Conservation (phyloP, 2,113 vertebrate species). For the Macrotus californicus region DNA sequence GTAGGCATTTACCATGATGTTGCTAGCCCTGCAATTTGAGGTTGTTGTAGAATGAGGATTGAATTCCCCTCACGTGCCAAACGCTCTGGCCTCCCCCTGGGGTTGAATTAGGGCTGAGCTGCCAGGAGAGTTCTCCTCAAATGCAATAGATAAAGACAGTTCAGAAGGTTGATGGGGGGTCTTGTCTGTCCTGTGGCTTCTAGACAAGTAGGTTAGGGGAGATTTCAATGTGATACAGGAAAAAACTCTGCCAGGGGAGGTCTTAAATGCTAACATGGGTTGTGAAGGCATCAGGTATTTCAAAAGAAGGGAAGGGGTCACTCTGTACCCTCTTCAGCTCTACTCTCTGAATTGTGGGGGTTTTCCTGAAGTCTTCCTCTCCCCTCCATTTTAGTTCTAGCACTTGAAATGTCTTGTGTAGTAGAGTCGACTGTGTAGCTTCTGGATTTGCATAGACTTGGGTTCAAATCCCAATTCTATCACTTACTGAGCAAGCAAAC, state of each 20-base stretch:
- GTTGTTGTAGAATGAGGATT: not conserved
- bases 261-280: not conserved
- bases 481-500: not conserved
- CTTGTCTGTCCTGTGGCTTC: not conserved
- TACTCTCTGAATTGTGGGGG: not conserved
- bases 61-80: not conserved
- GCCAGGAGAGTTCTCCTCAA: not conserved
- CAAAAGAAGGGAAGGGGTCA: not conserved
- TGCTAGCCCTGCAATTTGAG: not conserved
- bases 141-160: not conserved
- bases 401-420: not conserved
- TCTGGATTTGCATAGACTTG: not conserved
- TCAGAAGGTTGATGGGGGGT: not conserved
- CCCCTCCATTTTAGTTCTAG: not conserved
- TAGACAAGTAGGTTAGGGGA: not conserved
- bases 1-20: not conserved
- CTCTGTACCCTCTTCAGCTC: not conserved
- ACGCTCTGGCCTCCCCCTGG: not conserved
- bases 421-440: not conserved
- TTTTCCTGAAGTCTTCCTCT: not conserved
- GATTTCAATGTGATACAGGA: not conserved
- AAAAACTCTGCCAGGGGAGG: not conserved
- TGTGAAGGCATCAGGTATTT: not conserved
- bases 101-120: not conserved
- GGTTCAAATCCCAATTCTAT: not conserved